These are phyloP conservation scores for Neoseiulus cucumeris DNA, from an alignment of 1,140 invertebrate species.

Conservation along the genomic window DNA sequence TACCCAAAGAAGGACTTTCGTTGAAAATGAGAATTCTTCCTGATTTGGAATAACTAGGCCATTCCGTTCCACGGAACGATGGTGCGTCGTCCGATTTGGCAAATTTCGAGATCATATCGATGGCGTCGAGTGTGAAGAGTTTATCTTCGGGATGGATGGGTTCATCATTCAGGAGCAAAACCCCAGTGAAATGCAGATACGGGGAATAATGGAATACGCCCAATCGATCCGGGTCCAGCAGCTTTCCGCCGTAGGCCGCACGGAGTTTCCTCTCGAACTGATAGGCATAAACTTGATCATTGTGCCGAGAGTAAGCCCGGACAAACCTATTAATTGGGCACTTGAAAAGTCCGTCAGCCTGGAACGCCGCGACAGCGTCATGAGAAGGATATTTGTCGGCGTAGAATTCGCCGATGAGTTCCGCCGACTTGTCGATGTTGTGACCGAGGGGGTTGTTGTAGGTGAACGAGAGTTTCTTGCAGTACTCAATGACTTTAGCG, in stretches of 20 bases:
- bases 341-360: not conserved
- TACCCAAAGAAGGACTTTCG: too few relatives aligned
- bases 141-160: not conserved
- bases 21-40: too few relatives aligned
- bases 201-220: not conserved
- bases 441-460: too few relatives aligned
- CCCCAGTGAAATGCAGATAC: not conserved
- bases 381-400: too few relatives aligned
- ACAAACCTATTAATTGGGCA: not conserved
- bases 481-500: too few relatives aligned
- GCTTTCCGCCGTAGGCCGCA: not conserved
- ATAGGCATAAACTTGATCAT: not conserved
- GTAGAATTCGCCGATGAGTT: too few relatives aligned
- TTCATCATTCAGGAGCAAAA: not conserved
- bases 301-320: not conserved
- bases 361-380: too few relatives aligned
- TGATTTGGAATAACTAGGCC: too few relatives aligned
- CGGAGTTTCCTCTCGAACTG: not conserved
- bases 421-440: too few relatives aligned
- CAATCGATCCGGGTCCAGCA: not conserved
- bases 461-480: too few relatives aligned
- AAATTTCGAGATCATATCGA: not conserved
- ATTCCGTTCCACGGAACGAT: not conserved
- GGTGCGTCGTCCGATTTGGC: not conserved
- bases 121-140: not conserved